Evolutionary conservation across 35 echinoderm and acorn worm species (phyloP).

Genomic region (Strongylocentrotus purpuratus): DNA sequence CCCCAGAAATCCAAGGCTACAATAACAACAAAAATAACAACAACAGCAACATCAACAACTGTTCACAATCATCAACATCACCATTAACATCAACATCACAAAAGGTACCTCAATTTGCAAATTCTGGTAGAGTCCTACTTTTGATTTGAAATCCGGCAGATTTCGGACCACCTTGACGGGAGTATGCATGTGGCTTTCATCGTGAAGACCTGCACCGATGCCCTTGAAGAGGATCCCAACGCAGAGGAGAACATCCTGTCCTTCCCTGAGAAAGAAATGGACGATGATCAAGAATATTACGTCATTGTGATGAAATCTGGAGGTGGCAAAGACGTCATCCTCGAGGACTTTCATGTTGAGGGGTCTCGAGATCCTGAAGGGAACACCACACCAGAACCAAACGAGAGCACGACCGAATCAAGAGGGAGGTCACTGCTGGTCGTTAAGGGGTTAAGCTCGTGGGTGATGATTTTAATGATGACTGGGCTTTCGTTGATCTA

Average conservation of each 20-base stretch:
- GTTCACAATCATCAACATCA: no score
- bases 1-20: no score
- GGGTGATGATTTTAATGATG: neutral
- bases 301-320: neutral
- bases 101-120: no score
- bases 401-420: neutral
- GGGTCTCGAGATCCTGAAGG: neutral
- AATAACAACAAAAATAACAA: no score
- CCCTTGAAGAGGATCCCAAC: neutral
- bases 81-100: no score
- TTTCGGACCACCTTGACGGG: neutral
- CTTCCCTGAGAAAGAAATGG: neutral
- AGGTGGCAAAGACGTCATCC: neutral
- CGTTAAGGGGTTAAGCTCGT: neutral
- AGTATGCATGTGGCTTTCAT: neutral
- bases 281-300: constrained; percentile 5
- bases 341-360: neutral
- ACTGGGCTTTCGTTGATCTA: neutral
- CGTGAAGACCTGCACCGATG: constrained; percentile 21
- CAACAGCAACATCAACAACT: no score
- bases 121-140: no score
- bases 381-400: neutral
- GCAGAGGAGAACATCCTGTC: neutral
- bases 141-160: neutral
- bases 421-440: neutral